Evolutionary conservation across 1,140 invertebrate genomes (phyloP), one percentile per base, ranked within the genome.

Genomic region (Amphibalanus amphitrite): DNA sequence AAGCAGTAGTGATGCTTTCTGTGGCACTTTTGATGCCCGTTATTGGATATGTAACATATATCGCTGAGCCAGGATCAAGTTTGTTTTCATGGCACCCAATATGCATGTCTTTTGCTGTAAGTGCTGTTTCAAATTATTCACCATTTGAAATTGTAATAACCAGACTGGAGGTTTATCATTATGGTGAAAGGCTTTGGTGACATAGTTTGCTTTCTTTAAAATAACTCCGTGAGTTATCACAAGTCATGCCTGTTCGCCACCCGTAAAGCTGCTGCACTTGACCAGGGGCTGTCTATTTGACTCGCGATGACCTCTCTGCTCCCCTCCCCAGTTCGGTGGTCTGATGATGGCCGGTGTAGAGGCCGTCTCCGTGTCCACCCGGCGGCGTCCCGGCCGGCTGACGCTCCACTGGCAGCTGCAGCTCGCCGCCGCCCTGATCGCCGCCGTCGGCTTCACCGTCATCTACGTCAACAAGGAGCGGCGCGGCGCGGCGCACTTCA

Each of bases 401-500:
- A 59, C 47, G 6, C 47, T 59, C 13, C 47, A 59, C 47, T 59
- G 47, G 47, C 47, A 59, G 47, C 47, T 59, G 6, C 47, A 59
- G 47, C 13, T 23, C 10, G 47, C 17, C 10, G 17, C 6, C 47
- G 47, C 47, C 13, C 1, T 59, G 6, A 8, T 59, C 13, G 10
- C 47, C 1, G 10, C 23, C 10, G 47, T 20, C 65, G 85, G 80
- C 47, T 23, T 59, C 13, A 1, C 47, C 6, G 47, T 20, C 47
- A 20, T 59, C 47, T 59, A 20, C 47, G 10, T 59, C 47, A 59
- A 59, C 47, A 59, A 59, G 47, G 47, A 59, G 47, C 47, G 10
- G 6, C 47, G 47, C 47, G 47, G 47, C 47, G 47, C 47, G 47
- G 10, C 47, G 10, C 47, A 59, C 47, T 59, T 59, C 47, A 59